Conservation (phyloP, 2,888 invertebrate species). For the Panzeria rudis region DNA sequence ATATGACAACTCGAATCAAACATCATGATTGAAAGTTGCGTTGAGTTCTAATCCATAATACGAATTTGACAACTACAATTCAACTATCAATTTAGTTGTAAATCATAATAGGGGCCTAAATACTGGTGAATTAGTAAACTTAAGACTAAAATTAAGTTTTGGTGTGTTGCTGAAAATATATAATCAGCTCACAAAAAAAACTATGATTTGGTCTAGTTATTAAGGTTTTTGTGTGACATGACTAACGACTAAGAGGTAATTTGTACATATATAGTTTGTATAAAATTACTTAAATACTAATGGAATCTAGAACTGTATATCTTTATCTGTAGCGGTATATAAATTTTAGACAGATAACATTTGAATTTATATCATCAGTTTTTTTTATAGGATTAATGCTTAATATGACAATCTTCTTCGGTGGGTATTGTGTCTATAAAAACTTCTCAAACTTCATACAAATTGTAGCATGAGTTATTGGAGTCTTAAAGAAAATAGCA, state of each 20-base stretch:
- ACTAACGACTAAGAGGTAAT: constrained; percentile 68
- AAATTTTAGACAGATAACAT: background rate
- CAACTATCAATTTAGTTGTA: too few species aligned
- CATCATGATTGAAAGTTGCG: too few species aligned
- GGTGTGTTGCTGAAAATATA: constrained; percentile 52
- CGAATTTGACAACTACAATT: too few species aligned
- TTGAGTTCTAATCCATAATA: too few species aligned
- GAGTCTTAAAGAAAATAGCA: background rate
- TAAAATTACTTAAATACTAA: constrained; percentile 37
- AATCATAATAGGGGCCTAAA: too few species aligned
- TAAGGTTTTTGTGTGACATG: constrained; percentile 26
- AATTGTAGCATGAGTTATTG: background rate
- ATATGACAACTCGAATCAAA: too few species aligned
- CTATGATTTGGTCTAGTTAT: constrained; percentile 21
- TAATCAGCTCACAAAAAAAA: constrained; percentile 29
- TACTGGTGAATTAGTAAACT: constrained; percentile 55
- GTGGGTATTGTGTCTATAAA: constrained; percentile 4
- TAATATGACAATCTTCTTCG: background rate
- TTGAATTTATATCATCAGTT: background rate
- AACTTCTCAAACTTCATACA: background rate
- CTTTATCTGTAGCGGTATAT: background rate
- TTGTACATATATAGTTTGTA: constrained; percentile 57
- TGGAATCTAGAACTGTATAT: constrained; percentile 13
- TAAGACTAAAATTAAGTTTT: constrained; percentile 54
- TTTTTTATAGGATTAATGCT: background rate